Evolutionary conservation across 2,888 invertebrate species (phyloP).

Genomic region (Tholera decimalis): DNA sequence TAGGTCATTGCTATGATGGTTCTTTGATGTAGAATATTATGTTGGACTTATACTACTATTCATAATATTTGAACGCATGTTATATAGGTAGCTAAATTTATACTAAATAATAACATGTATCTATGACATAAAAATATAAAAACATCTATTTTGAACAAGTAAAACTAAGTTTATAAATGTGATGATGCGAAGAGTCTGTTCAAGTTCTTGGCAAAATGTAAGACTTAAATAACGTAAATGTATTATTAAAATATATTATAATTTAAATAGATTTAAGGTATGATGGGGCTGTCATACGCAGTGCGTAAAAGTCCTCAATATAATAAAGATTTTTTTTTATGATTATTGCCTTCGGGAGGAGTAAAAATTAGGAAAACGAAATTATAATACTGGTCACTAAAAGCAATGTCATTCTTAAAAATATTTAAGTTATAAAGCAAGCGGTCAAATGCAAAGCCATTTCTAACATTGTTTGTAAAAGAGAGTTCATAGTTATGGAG

Average conservation of each 20-base stretch:
- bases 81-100: no score
- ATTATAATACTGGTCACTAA: neutral
- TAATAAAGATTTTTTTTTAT: no score
- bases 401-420: neutral
- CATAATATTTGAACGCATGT: neutral
- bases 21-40: constrained; percentile 8
- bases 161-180: no score
- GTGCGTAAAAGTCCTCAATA: no score
- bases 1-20: no score
- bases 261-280: no score
- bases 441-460: constrained; percentile 16
- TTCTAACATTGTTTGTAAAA: constrained; percentile 19
- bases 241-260: no score
- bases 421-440: constrained; percentile 10
- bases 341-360: neutral
- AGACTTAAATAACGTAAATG: no score
- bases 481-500: constrained; percentile 13
- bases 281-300: no score
- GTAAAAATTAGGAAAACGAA: neutral
- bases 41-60: neutral
- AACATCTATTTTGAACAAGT: neutral
- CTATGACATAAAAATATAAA: neutral
- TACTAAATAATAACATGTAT: no score
- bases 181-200: no score
- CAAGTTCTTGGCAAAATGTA: no score